phyloP scores from a whole-genome alignment of 2,113 vertebrate genomes.

The Okapia johnstoni region DNA sequence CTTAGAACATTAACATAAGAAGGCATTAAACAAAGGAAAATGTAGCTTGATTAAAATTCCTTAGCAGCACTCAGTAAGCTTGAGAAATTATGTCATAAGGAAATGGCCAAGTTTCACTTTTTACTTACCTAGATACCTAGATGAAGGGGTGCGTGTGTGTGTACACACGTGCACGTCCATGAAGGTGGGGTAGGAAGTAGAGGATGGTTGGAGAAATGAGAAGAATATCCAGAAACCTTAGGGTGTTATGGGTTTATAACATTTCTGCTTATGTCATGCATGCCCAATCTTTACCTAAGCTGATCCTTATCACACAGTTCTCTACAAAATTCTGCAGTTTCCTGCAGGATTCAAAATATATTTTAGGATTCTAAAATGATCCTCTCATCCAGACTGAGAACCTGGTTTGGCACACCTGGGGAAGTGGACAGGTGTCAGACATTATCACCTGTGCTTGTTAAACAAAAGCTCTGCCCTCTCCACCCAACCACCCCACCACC shows the following conservation, averaged over 20 bases:
- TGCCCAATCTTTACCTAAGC: neutral
- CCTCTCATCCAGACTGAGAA: neutral
- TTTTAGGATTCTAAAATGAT: conserved; percentile 22
- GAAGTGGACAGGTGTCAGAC: neutral
- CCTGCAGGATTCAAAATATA: neutral
- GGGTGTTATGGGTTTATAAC: neutral
- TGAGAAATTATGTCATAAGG: neutral
- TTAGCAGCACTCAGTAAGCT: neutral
- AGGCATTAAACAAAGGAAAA: conserved; percentile 45
- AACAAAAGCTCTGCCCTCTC: neutral
- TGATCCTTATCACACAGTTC: neutral
- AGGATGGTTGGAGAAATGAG: neutral
- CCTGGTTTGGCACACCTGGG: neutral
- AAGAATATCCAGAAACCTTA: neutral
- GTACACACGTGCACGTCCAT: neutral
- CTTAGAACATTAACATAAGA: neutral
- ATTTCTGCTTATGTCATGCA: neutral
- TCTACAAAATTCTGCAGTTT: neutral
- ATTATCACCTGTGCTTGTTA: neutral
- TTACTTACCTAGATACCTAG: neutral
- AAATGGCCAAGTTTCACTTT: neutral
- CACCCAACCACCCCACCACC: neutral
- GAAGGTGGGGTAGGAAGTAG: neutral
- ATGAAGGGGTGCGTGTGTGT: neutral
- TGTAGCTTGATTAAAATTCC: neutral